These are phyloP conservation scores for Brevipalpus yothersi DNA, from an alignment of 1,140 invertebrate genomes.

Conservation along the genomic window DNA sequence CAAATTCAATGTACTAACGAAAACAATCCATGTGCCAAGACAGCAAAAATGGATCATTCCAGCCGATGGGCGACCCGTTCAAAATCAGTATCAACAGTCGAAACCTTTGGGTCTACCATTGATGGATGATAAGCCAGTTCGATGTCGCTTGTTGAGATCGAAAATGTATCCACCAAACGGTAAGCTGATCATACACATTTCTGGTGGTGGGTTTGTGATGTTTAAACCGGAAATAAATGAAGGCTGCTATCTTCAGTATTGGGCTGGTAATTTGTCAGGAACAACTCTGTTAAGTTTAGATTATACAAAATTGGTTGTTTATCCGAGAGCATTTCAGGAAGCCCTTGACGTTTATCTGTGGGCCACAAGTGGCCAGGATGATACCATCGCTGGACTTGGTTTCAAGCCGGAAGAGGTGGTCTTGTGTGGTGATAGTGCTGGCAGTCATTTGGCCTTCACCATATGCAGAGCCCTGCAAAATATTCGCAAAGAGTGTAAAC, in stretches of 20 bases:
- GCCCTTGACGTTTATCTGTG: constrained; percentile 82
- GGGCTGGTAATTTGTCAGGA: neutral
- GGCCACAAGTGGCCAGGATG: constrained; percentile 25
- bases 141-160: neutral
- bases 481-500: neutral
- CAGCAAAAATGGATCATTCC: neutral
- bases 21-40: neutral
- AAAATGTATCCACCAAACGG: neutral
- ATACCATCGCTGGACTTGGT: constrained; percentile 20
- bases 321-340: constrained; percentile 65
- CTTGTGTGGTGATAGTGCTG: constrained; percentile 58
- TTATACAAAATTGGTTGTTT: constrained; percentile 46
- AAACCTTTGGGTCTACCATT: neutral
- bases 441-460: constrained; percentile 49
- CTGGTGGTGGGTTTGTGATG: neutral
- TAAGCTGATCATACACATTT: neutral
- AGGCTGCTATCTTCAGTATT: constrained; percentile 6
- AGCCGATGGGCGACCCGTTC: neutral
- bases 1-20: neutral
- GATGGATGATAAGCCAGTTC: neutral
- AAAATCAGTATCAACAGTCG: neutral
- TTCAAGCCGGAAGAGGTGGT: constrained; percentile 16
- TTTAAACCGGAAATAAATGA: neutral
- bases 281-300: constrained; percentile 78
- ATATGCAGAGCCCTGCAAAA: neutral